Base-by-base conservation (phyloP, 2,888 invertebrate species). In the Agrochola circellaris region DNA sequence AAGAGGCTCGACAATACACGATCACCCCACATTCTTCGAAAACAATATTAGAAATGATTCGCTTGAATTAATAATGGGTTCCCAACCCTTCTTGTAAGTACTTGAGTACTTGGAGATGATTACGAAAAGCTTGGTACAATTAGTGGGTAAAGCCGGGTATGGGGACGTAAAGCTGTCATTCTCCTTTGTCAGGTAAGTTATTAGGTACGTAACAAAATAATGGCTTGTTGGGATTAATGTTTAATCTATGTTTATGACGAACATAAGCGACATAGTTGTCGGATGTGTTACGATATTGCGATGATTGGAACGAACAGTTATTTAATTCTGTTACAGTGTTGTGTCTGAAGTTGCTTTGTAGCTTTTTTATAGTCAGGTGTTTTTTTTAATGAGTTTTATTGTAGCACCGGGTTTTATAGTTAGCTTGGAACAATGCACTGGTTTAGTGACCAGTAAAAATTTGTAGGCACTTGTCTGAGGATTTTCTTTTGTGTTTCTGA, bases 181-280 rank as follows among this genome's bases (percentile, higher is more conserved):
- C 77, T 77, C 77, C 84, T 84, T 86, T 84, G 87, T 88, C 88
- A 82, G 88, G 87, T 87, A 87, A 87, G 82, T 88, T 87, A 88
- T 87, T 82, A 88, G 87, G 73, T 82, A 82, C 85, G 73, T 82
- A 80, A 86, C 81, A 80, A 88, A 87, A 86, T 88, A 88, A 89
- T 80, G 81, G 82, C 87, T 79, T 84, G 87, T 88, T 79, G 76
- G 86, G 86, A 88, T 88, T 86, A 89, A 89, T 84, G 80, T 77
- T 78, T 89, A 84, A 88, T 81, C 89, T 86, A 82, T 88, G 88
- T 89, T 89, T 89, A 89, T 88, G 88, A 86, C 81, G 81, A 75
- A 80, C 77, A 84, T 87, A 82, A 82, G 79, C 77, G 70, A 87
- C 82, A 88, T 81, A 88, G 88, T 87, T 81, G 87, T 73, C 58